Percentiles rank a stretch among this genome's conserved stretches.
These are phyloP conservation scores for Piscicola geometra DNA, from an alignment of 2,888 invertebrate genomes.

Conservation along the genomic window DNA sequence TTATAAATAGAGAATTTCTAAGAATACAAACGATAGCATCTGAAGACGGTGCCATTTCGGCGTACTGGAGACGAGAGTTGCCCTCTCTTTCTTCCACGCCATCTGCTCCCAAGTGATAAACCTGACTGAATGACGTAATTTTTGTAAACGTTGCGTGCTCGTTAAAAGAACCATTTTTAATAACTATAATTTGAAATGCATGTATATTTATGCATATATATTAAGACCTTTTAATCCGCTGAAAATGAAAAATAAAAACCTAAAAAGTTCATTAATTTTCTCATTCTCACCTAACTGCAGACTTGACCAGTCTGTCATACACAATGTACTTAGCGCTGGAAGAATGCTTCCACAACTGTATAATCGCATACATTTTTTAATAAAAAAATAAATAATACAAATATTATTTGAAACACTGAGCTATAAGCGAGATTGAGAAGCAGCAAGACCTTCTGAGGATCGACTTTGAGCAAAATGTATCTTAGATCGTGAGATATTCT, in stretches of 20 bases:
- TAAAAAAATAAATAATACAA: slow-evolving; percentile 4
- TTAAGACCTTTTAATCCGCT: too few species aligned
- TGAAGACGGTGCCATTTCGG: slow-evolving; percentile 39
- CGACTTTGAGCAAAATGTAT: slow-evolving; percentile 36
- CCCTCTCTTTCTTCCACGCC: neutral
- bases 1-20: too few species aligned
- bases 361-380: neutral
- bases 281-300: slow-evolving; percentile 14
- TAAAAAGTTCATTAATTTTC: too few species aligned
- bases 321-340: slow-evolving; percentile 35
- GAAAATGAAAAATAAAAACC: too few species aligned
- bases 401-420: neutral
- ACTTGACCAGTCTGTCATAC: slow-evolving; percentile 20
- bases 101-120: slow-evolving; percentile 5
- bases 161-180: too few species aligned
- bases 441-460: slow-evolving; percentile 38
- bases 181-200: too few species aligned
- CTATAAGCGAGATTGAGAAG: too few species aligned
- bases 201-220: too few species aligned
- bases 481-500: slow-evolving; percentile 36
- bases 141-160: neutral
- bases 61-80: slow-evolving; percentile 35
- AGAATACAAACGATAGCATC: slow-evolving; percentile 37
- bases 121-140: neutral
- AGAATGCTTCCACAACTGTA: slow-evolving; percentile 39